Evolutionary conservation across 2,888 invertebrate species (phyloP), one percentile per base, ranked within the genome.

Genomic region (Pteria penguin): DNA sequence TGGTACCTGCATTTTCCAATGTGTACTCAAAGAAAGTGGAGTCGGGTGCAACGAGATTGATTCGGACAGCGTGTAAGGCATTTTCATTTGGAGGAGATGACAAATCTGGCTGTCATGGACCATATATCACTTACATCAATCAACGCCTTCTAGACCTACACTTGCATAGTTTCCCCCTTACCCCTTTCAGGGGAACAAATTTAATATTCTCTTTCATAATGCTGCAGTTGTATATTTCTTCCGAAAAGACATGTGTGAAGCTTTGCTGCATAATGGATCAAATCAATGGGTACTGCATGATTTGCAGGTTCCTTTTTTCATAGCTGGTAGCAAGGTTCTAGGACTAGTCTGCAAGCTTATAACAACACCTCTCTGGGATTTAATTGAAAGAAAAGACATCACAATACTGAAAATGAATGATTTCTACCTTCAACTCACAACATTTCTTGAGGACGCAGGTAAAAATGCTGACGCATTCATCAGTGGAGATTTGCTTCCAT

Each of bases 161-260:
- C 22, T 32, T 73, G 67, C 22, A 31, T 0, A 55, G 68, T 22
- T 52, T 78, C 5, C 76, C 74, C 27, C 36, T 78, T 2, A 55
- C 65, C 27, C 70, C 5, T 76, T 70, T 36, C 45, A 63, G 54
- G 76, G 71, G n/a, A 22, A 71, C 22, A 45, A 69, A 60, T 79
- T 76, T 32, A 73, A 79, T 61, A 71, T 76, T 33, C 31, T 79
- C 8, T 79, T 79, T 54, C 22, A 61, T 11, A 70, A 73, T 76
- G 76, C 73, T 31, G 72, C 72, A 8, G 24, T 29, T 29, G 45
- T 74, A 14, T 79, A 61, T 27, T 72, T 57, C 60, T 58, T 75
- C 4, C 75, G 71, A 60, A 11, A 29, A 29, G 36, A 75, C 27
- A 75, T 71, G 60, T 24, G 8, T 26, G 55, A 58, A 4, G 45